Evolutionary conservation across 2,888 invertebrate species (phyloP).

Genomic region (Strigamia crassipes): DNA sequence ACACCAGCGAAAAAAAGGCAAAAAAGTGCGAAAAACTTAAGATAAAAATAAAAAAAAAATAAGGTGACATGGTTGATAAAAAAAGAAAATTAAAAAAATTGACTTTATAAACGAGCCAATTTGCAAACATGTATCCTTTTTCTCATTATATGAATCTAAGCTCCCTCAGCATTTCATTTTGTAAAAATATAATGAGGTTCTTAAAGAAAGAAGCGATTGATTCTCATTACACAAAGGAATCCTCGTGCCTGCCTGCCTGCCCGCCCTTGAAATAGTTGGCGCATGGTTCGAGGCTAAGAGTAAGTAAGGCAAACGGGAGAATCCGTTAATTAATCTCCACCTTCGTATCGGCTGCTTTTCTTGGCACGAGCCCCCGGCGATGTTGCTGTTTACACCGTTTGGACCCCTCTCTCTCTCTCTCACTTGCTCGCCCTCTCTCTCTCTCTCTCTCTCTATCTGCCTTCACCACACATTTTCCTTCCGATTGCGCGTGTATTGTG

Average conservation of each 20-base stretch:
- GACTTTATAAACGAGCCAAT: background rate
- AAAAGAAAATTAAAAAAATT: background rate
- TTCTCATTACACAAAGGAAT: background rate
- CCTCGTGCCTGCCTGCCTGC: too few relatives aligned
- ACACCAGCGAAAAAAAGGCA: background rate
- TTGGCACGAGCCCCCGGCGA: background rate
- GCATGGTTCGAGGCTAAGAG: background rate
- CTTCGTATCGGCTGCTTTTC: slow-evolving; percentile 10
- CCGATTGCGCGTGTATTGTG: slow-evolving; percentile 37
- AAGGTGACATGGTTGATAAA: background rate
- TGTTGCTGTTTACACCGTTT: slow-evolving; percentile 28
- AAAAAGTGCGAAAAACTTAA: background rate
- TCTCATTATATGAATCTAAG: background rate
- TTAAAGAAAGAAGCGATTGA: background rate
- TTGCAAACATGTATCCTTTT: slow-evolving; percentile 12
- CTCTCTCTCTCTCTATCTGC: background rate
- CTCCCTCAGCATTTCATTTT: background rate
- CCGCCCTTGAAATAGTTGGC: background rate
- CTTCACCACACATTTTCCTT: slow-evolving; percentile 34
- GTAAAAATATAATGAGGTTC: background rate
- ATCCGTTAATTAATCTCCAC: slow-evolving; percentile 37
- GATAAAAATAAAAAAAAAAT: background rate
- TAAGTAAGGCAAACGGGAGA: background rate
- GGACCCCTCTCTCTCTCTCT: background rate
- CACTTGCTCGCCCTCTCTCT: background rate